phyloP scores from a whole-genome alignment of 2,113 vertebrate species.

The Carollia perspicillata region DNA sequence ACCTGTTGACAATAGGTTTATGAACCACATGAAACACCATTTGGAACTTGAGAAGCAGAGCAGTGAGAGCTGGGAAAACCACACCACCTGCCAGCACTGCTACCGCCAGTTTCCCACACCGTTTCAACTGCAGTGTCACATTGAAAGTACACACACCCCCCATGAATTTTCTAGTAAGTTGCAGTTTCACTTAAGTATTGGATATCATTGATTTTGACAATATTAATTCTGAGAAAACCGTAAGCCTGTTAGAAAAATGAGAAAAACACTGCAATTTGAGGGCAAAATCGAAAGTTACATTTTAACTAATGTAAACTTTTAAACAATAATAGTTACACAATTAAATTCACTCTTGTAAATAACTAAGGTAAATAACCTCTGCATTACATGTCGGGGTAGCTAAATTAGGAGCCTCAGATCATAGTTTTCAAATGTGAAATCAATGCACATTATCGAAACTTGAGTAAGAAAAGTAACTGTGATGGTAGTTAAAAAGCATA shows the following conservation, averaged over 20 bases:
- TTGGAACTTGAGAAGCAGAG: slow-evolving; percentile 98
- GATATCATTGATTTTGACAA: neutral
- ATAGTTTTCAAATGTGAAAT: neutral
- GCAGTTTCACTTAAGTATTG: neutral
- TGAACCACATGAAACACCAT: slow-evolving; percentile 99
- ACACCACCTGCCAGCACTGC: slow-evolving; percentile 98
- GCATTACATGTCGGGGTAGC: neutral
- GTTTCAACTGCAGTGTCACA: slow-evolving; percentile 98
- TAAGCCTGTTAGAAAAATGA: slow-evolving; percentile 12
- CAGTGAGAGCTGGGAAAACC: slow-evolving; percentile 98
- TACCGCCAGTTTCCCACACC: slow-evolving; percentile 97
- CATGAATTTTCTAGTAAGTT: slow-evolving; percentile 94
- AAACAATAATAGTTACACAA: slow-evolving; percentile 27
- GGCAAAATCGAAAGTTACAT: neutral
- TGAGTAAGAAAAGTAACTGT: neutral
- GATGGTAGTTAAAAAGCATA: slow-evolving; percentile 16
- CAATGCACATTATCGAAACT: neutral
- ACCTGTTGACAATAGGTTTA: slow-evolving; percentile 87
- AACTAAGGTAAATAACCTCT: neutral
- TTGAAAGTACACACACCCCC: slow-evolving; percentile 95
- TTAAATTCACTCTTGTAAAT: slow-evolving; percentile 6
- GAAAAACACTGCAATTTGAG: slow-evolving; percentile 4
- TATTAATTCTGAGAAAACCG: neutral
- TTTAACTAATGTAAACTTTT: slow-evolving; percentile 5
- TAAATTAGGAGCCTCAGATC: neutral